These are phyloP conservation scores for Anorthoa munda DNA, from an alignment of 2,888 invertebrate genomes.

Conservation along the genomic window DNA sequence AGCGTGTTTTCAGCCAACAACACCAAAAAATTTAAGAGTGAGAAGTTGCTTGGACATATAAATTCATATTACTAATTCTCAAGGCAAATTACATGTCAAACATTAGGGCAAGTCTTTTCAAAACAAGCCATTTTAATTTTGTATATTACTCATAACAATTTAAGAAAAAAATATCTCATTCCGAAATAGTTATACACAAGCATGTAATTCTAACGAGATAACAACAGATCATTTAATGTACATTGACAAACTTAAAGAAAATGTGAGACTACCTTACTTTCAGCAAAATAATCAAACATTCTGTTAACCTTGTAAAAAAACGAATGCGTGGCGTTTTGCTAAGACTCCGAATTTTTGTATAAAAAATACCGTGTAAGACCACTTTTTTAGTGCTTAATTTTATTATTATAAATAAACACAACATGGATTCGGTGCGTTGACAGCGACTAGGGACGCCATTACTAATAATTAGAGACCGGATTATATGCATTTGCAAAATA, in stretches of 20 bases:
- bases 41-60: not conserved
- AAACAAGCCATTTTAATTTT: not conserved
- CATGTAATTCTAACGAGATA: not conserved
- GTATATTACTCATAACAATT: not conserved
- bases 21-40: not conserved
- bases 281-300: not conserved
- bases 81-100: not conserved
- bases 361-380: not conserved
- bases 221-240: conserved; percentile 17
- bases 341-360: not conserved
- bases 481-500: too few relatives aligned
- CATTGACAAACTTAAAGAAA: conserved; percentile 8
- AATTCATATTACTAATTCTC: not conserved
- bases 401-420: too few relatives aligned
- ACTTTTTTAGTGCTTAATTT: not conserved
- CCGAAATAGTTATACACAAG: not conserved
- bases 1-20: too few relatives aligned
- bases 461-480: not conserved
- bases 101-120: not conserved
- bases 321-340: not conserved
- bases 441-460: not conserved
- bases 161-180: not conserved
- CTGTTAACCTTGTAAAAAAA: not conserved
- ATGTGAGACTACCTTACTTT: not conserved
- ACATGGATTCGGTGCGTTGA: too few relatives aligned